Evolutionary conservation across 1,140 invertebrate genomes (phyloP).

Genomic region (Scaptodrosophila lebanonensis): DNA sequence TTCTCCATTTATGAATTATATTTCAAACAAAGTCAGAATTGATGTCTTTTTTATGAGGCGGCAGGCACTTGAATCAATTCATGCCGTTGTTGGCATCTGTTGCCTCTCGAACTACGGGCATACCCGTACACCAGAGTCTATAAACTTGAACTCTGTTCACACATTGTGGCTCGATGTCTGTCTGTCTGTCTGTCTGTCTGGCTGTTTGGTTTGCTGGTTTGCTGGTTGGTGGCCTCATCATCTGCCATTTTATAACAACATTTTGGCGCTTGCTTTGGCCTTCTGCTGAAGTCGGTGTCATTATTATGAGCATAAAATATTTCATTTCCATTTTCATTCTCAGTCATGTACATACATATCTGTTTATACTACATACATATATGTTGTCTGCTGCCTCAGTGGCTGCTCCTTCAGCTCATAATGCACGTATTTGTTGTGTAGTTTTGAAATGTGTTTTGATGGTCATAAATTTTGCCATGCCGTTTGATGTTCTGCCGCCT

Average conservation of each 20-base stretch:
- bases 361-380: no score
- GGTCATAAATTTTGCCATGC: no score
- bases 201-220: slow-evolving; percentile 25
- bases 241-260: slow-evolving; percentile 67
- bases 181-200: slow-evolving; percentile 4
- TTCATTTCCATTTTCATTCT: slow-evolving; percentile 58
- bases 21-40: slow-evolving; percentile 66
- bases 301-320: slow-evolving; percentile 74
- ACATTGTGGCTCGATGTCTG: slow-evolving; percentile 39
- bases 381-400: no score
- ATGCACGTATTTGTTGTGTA: no score
- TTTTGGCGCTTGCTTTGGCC: slow-evolving; percentile 46
- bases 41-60: slow-evolving; percentile 71
- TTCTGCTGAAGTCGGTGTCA: slow-evolving; percentile 60
- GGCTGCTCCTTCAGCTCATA: no score
- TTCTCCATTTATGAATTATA: slow-evolving; percentile 21
- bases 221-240: slow-evolving; percentile 46
- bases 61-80: slow-evolving; percentile 62
- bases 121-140: no score
- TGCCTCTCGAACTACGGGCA: slow-evolving; percentile 34
- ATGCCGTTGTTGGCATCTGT: slow-evolving; percentile 48
- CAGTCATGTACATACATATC: no score
- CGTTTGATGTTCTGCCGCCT: no score
- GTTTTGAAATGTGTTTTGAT: no score
- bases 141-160: slow-evolving; percentile 53